Evolutionary conservation across 2,113 vertebrate genomes (phyloP).

Genomic region (Suricata suricatta): DNA sequence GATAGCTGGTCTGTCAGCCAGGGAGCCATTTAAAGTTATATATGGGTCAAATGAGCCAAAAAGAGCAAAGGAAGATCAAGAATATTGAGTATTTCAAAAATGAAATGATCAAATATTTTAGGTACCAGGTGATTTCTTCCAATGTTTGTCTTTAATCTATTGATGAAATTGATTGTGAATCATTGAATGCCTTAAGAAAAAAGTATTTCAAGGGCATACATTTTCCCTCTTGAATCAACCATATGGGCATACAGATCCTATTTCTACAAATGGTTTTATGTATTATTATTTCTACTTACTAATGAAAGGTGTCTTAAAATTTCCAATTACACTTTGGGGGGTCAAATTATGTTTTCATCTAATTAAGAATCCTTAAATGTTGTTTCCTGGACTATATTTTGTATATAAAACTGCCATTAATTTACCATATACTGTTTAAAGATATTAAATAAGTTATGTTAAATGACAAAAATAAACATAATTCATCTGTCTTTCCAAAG

Average conservation of each 20-base stretch:
- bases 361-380: neutral
- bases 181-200: slow-evolving; percentile 61
- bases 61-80: slow-evolving; percentile 66
- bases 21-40: slow-evolving; percentile 83
- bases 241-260: neutral
- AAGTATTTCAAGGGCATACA: slow-evolving; percentile 55
- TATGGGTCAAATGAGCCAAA: slow-evolving; percentile 86
- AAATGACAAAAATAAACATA: neutral
- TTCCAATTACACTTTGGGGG: neutral
- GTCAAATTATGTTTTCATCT: slow-evolving; percentile 33
- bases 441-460: neutral
- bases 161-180: slow-evolving; percentile 72
- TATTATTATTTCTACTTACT: neutral
- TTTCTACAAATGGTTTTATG: slow-evolving; percentile 27
- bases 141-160: neutral
- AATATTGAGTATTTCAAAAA: slow-evolving; percentile 65
- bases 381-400: neutral
- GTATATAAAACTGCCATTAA: neutral
- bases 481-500: slow-evolving; percentile 37
- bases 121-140: slow-evolving; percentile 7
- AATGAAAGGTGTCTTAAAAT: neutral
- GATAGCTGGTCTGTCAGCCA: slow-evolving; percentile 83
- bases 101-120: slow-evolving; percentile 54
- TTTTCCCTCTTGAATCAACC: slow-evolving; percentile 64
- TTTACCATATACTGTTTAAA: neutral